Base-by-base conservation (phyloP, 2,113 vertebrate genomes). In the Procavia capensis region DNA sequence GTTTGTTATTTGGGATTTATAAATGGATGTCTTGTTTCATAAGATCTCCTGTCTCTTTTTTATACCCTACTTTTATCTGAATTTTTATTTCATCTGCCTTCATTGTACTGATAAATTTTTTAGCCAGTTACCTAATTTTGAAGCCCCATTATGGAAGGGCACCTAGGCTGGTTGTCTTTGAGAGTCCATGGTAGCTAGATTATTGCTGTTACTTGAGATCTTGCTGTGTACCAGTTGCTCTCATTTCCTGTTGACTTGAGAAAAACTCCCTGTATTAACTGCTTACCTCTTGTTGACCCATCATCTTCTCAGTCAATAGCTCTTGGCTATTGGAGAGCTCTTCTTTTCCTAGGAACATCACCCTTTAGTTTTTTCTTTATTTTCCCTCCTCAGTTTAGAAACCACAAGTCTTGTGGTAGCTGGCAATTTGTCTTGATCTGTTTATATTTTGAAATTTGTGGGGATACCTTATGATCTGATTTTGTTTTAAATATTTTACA, bases 211-310 rank as follows among this genome's bases (percentile, higher is more conserved):
- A 50, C 47, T 50, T 50, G 13, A 50, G 47, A 14, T 4, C 72
- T 84, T 25, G 4, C 0, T 6, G 11, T 19, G 14, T 17, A 27
- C 10, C 24, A 41, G 6, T 20, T 80, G 34, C 3, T 25, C 34
- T 84, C 17, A 72, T 2, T 2, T 6, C 64, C 8, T 6, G 0
- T 1, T 5, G 25, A 9, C 6, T 25, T 64, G 11, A 0, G 45
- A 45, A 47, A 31, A 78, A n/a, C 13, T 88, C 13, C 50, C 13
- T 39, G 59, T 9, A 59, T 61, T 9, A 74, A 6, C 31, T 43
- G n/a, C 45, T 4, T 10, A 43, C 13, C 25, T 57, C 6, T 31
- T 29, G 10, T 14, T 83, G 54, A 22, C 39, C 22, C 9, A 27
- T 57, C 6, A 8, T n/a, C 3, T n/a, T 85, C 64, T 34, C 43